Conservation (phyloP, 1,140 invertebrate species). For the Drosophila pruinosa region DNA sequence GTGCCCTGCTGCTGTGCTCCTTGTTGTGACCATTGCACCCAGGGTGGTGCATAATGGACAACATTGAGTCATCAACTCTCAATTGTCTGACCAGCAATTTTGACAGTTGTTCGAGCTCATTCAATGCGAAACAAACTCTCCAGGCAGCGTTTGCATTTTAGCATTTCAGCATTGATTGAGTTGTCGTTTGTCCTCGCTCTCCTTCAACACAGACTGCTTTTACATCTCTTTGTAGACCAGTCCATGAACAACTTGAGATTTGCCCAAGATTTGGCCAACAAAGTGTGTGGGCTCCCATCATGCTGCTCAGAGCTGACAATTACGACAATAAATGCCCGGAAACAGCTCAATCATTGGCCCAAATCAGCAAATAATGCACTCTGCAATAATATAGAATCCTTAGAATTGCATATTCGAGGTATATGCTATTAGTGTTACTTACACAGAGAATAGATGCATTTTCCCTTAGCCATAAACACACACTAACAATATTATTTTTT, state of each 20-base stretch:
- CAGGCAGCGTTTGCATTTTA: conserved; percentile 45
- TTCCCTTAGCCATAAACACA: too few relatives aligned
- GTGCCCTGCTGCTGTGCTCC: conserved; percentile 22
- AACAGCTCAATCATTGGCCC: conserved; percentile 39
- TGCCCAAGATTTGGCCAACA: conserved; percentile 13
- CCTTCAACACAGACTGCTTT: conserved; percentile 29
- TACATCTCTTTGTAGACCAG: conserved; percentile 1
- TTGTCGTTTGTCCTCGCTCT: conserved; percentile 24
- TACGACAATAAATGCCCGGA: conserved; percentile 23
- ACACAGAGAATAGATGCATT: too few relatives aligned
- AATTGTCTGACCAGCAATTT: conserved; percentile 45
- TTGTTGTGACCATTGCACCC: conserved; percentile 60
- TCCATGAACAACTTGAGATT: conserved; percentile 21
- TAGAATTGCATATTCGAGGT: background rate
- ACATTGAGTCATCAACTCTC: conserved; percentile 64
- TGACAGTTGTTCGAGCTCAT: conserved; percentile 43
- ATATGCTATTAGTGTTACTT: background rate
- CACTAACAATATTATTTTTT: too few relatives aligned
- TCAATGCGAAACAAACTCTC: conserved; percentile 35
- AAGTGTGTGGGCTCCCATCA: conserved; percentile 17
- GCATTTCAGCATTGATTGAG: conserved; percentile 73
- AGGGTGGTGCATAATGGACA: conserved; percentile 42
- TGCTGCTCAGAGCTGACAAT: conserved; percentile 2
- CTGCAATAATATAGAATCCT: background rate
- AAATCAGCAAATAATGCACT: background rate